A percentile compares a stretch with the other conserved stretches of the same genome.
phyloP scores from a whole-genome alignment of 2,113 vertebrate genomes.

The Pterocles orientalis region DNA sequence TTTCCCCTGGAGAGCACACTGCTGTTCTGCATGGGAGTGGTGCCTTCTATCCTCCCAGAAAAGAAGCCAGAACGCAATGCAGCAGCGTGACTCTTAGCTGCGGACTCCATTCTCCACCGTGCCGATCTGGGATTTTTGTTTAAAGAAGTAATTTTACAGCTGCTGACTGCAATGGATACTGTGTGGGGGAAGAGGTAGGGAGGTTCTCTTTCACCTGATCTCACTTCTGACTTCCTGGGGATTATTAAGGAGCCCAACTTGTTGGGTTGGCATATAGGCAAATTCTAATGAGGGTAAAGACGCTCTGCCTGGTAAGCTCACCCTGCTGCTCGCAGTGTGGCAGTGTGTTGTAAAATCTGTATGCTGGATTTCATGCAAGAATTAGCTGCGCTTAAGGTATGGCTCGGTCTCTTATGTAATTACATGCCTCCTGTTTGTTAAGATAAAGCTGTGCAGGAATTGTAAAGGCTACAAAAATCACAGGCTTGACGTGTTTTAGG shows the following conservation, averaged over 20 bases:
- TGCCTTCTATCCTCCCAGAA: neutral
- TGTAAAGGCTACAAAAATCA: neutral
- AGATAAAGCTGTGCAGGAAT: neutral
- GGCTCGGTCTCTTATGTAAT: neutral
- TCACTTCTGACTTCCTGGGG: neutral
- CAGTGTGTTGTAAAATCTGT: neutral
- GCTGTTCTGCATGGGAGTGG: neutral
- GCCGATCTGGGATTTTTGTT: neutral
- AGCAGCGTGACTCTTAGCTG: neutral
- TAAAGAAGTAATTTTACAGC: constrained; percentile 1
- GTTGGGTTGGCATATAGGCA: neutral
- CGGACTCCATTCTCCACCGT: neutral
- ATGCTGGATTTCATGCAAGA: neutral
- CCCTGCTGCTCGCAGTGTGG: neutral
- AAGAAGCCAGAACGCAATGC: neutral
- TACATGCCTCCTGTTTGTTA: neutral
- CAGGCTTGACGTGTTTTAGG: neutral
- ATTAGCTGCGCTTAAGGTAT: neutral
- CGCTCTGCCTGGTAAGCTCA: neutral
- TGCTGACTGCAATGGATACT: neutral
- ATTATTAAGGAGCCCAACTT: neutral
- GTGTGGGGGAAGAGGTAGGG: constrained; percentile 17
- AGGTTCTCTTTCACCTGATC: neutral
- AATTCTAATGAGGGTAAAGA: neutral
- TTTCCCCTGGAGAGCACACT: neutral